Percentiles rank a stretch among this genome's conserved stretches.
phyloP scores from a whole-genome alignment of 2,113 vertebrate genomes.

The Lontra canadensis region DNA sequence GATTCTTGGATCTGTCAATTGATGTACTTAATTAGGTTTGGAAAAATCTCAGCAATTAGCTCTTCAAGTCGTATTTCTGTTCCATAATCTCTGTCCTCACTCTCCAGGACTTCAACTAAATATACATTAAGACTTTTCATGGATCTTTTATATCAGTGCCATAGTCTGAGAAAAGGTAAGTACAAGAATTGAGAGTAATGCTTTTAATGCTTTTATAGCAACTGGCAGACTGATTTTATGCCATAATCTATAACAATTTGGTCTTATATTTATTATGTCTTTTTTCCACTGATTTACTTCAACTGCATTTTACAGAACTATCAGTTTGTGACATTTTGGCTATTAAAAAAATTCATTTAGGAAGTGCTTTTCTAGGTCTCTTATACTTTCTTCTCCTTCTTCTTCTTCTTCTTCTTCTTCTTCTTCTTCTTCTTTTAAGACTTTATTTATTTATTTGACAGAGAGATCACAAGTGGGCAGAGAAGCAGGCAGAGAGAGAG shows the following conservation, averaged over 20 bases:
- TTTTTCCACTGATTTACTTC: background rate
- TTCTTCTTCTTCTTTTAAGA: too few species aligned
- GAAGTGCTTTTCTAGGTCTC: background rate
- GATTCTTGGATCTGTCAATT: background rate
- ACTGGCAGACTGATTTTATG: conserved; percentile 16
- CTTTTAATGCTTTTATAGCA: background rate
- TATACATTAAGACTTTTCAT: background rate
- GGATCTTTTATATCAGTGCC: background rate
- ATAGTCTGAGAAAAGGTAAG: background rate
- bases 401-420: too few species aligned
- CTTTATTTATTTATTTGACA: too few species aligned
- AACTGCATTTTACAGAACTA: background rate
- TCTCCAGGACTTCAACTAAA: background rate
- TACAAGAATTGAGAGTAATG: background rate
- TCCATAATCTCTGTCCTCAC: background rate
- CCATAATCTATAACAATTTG: conserved; percentile 11
- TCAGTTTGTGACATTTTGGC: background rate
- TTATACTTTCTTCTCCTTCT: too few species aligned
- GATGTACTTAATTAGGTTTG: background rate
- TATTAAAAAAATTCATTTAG: background rate
- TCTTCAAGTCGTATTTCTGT: background rate
- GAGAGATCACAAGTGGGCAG: too few species aligned
- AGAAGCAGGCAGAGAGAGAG: too few species aligned
- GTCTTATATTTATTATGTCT: background rate
- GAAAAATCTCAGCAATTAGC: background rate